A percentile compares a stretch with the other conserved stretches of the same genome.
phyloP scores from a whole-genome alignment of 2,113 vertebrate species.

The Scomber scombrus region DNA sequence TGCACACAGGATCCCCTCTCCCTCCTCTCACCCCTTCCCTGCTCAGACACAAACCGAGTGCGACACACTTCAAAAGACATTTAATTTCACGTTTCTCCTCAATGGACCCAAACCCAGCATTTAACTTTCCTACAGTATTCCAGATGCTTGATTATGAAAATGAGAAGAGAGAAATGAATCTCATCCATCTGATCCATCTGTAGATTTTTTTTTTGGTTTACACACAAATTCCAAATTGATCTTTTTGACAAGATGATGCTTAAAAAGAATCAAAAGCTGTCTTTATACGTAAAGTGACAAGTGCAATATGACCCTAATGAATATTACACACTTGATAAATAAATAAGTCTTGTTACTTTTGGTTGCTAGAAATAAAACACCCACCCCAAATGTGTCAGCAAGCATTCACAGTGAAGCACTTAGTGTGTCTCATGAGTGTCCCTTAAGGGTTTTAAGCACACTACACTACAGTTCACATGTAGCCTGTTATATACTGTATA shows the following conservation, averaged over 20 bases:
- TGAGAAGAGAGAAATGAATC: not conserved
- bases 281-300: not conserved
- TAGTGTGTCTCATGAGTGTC: not conserved
- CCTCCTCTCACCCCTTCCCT: not conserved
- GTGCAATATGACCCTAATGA: not conserved
- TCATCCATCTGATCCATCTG: not conserved
- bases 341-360: not conserved
- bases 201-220: not conserved
- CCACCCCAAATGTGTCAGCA: slow-evolving; percentile 13
- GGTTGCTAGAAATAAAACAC: not conserved
- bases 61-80: slow-evolving; percentile 41
- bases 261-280: not conserved
- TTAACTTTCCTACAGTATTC: not conserved
- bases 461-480: not conserved
- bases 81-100: slow-evolving; percentile 22
- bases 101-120: slow-evolving; percentile 1
- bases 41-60: slow-evolving; percentile 30
- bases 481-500: too few relatives aligned
- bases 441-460: slow-evolving; percentile 16
- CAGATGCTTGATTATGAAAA: not conserved
- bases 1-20: slow-evolving; percentile 2
- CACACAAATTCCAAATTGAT: not conserved
- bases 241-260: not conserved
- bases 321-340: not conserved
- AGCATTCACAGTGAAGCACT: not conserved